These are phyloP conservation scores for Pandemis corylana DNA, from an alignment of 2,888 invertebrate species.

Conservation along the genomic window DNA sequence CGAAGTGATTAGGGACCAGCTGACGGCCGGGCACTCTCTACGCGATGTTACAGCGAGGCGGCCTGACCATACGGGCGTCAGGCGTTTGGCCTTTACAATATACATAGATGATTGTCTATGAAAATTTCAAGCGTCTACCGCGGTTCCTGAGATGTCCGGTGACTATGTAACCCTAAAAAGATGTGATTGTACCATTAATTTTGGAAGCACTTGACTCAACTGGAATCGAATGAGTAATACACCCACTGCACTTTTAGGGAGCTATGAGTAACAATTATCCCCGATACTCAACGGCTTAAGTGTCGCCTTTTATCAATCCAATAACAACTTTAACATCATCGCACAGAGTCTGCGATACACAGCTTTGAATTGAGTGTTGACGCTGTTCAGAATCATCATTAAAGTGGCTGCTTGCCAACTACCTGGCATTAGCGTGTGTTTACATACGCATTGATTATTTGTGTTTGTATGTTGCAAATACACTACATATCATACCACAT, in stretches of 20 bases:
- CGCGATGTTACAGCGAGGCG: too few species aligned
- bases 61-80: too few species aligned
- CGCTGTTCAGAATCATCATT: neutral
- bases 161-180: neutral
- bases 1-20: too few species aligned
- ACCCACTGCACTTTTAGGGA: conserved; percentile 9
- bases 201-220: conserved; percentile 17
- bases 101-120: too few species aligned
- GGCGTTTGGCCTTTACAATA: too few species aligned
- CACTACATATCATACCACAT: too few species aligned
- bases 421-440: conserved; percentile 22
- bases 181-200: conserved; percentile 18
- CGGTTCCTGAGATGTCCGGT: too few species aligned
- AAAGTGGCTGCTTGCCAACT: conserved; percentile 21
- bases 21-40: too few species aligned
- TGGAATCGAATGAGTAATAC: conserved; percentile 6
- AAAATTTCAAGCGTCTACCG: too few species aligned
- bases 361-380: neutral
- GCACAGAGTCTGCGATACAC: neutral
- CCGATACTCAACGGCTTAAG: neutral
- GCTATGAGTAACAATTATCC: conserved; percentile 1
- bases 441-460: conserved; percentile 10
- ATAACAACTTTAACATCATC: neutral
- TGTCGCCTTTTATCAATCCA: neutral
- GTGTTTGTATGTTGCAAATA: neutral